Evolutionary conservation across 2,113 vertebrate species (phyloP).

Genomic region (Paradoxurus hermaphroditus): DNA sequence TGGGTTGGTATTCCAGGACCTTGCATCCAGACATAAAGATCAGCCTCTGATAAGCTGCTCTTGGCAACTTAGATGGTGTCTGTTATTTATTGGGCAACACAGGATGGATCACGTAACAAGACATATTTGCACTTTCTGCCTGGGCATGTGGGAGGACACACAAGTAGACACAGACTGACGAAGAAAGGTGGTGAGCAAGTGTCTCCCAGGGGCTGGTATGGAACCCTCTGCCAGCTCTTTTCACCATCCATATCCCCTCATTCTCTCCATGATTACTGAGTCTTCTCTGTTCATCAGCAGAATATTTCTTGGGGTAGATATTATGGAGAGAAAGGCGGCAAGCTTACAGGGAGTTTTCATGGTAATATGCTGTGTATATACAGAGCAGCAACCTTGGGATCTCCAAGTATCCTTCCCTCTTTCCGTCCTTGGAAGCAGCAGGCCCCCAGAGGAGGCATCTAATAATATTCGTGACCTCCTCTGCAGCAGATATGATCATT

Average conservation of each 20-base stretch:
- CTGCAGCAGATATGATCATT: not conserved
- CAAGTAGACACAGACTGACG: slow-evolving; percentile 32
- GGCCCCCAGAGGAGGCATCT: not conserved
- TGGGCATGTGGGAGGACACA: slow-evolving; percentile 41
- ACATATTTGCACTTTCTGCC: slow-evolving; percentile 37
- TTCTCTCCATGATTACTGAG: not conserved
- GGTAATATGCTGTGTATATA: not conserved
- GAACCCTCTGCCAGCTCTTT: not conserved
- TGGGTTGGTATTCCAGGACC: slow-evolving; percentile 64
- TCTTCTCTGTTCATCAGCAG: not conserved
- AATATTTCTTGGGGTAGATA: not conserved
- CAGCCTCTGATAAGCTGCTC: slow-evolving; percentile 63
- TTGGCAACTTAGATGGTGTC: slow-evolving; percentile 57
- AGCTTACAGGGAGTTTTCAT: not conserved
- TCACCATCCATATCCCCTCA: too few relatives aligned
- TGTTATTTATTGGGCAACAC: slow-evolving; percentile 66
- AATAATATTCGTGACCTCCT: not conserved
- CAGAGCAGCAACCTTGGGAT: not conserved
- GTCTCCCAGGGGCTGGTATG: not conserved
- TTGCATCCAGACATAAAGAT: slow-evolving; percentile 63
- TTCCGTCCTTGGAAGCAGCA: not conserved
- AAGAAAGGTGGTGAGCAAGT: not conserved
- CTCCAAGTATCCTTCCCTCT: not conserved
- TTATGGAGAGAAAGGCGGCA: not conserved
- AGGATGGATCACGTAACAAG: slow-evolving; percentile 51